phyloP scores from a whole-genome alignment of 35 echinoderm and acorn worm genomes.

The Heliocidaris tuberculata region DNA sequence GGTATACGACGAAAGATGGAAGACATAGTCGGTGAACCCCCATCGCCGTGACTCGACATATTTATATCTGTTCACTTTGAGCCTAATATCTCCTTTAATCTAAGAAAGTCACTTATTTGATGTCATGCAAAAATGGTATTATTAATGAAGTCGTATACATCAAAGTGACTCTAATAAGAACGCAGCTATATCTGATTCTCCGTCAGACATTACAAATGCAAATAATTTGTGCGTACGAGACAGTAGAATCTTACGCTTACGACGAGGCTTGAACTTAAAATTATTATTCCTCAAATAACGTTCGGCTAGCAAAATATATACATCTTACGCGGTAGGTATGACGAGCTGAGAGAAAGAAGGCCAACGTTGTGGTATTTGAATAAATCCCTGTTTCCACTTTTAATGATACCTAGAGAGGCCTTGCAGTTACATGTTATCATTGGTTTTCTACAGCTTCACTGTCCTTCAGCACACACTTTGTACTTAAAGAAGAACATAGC shows the following conservation, averaged over 20 bases:
- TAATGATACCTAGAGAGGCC: background rate
- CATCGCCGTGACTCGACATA: slow-evolving; percentile 19
- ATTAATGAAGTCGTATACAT: background rate
- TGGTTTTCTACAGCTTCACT: background rate
- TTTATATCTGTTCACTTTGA: background rate
- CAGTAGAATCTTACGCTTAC: background rate
- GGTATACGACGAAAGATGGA: slow-evolving; percentile 61
- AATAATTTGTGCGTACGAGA: background rate
- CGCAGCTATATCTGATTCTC: background rate
- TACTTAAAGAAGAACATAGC: background rate
- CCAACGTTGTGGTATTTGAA: background rate
- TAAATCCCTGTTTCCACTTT: background rate
- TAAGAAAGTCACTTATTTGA: background rate
- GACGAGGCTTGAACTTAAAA: too few relatives aligned
- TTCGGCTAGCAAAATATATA: too few relatives aligned
- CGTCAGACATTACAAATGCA: background rate
- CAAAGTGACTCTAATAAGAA: background rate
- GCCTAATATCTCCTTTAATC: background rate
- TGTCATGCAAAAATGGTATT: background rate
- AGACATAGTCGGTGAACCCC: slow-evolving; percentile 37
- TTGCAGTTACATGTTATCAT: background rate
- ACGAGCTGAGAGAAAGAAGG: background rate
- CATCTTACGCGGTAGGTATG: too few relatives aligned
- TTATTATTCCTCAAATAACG: too few relatives aligned
- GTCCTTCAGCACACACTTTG: too few relatives aligned